A percentile compares a stretch with the other conserved stretches of the same genome.
Evolutionary conservation across 2,888 invertebrate genomes (phyloP).

Genomic region (Coleophora flavipennella): DNA sequence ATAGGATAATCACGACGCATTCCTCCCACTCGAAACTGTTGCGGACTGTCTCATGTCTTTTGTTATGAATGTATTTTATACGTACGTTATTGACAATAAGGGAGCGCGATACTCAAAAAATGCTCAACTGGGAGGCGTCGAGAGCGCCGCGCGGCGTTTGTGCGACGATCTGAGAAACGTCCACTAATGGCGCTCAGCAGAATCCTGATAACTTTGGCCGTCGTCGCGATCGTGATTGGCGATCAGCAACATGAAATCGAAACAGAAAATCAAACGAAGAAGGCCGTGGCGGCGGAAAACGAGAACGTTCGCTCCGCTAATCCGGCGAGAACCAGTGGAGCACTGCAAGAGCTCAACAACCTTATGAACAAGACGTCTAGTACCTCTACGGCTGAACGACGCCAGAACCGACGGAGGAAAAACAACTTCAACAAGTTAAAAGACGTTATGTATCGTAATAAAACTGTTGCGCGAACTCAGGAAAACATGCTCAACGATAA

Average conservation of each 20-base stretch:
- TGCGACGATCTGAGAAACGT: conserved; percentile 20
- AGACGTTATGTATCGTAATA: conserved; percentile 23
- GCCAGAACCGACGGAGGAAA: conserved; percentile 27
- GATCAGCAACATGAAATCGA: conserved; percentile 44
- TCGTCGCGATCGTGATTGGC: conserved; percentile 39
- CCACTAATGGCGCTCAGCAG: conserved; percentile 58
- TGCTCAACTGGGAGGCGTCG: conserved; percentile 21
- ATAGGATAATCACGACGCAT: conserved; percentile 31
- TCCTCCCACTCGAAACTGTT: conserved; percentile 17
- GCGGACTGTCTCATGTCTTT: conserved; percentile 21
- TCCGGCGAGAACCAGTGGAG: conserved; percentile 39
- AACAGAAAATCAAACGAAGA: conserved; percentile 50
- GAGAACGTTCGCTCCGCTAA: conserved; percentile 44
- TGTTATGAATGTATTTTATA: conserved; percentile 51
- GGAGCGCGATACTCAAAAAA: conserved; percentile 27
- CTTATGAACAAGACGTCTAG: conserved; percentile 45
- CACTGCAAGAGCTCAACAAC: conserved; percentile 41
- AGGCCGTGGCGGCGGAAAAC: conserved; percentile 63
- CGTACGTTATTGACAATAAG: conserved; percentile 24
- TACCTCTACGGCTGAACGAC: conserved; percentile 21
- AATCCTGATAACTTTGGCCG: conserved; percentile 35
- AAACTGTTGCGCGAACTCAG: conserved; percentile 11
- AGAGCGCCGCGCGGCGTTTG: conserved; percentile 26
- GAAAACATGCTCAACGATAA: conserved; percentile 56
- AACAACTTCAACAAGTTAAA: conserved; percentile 39